Conservation (phyloP, 2,113 vertebrate genomes). For the Silurus glanis region DNA sequence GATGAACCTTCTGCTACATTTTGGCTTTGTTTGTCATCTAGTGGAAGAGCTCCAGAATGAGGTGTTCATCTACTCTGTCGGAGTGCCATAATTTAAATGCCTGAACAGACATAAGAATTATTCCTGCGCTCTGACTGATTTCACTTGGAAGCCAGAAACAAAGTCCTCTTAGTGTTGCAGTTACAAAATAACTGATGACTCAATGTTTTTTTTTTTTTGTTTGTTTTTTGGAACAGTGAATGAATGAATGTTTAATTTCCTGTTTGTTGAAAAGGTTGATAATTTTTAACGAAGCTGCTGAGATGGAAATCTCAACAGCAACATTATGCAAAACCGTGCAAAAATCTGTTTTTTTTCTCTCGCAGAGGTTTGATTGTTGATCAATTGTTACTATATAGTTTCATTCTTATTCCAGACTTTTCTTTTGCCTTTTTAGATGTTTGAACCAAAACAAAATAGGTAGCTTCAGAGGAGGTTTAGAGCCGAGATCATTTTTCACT, state of each 20-base stretch:
- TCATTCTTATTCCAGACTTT: neutral
- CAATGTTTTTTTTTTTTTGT: neutral
- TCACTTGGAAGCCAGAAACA: too few relatives aligned
- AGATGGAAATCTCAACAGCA: slow-evolving; percentile 1
- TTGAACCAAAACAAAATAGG: neutral
- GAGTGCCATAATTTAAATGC: neutral
- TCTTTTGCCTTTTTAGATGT: neutral
- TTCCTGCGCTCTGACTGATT: neutral
- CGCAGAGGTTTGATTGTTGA: neutral
- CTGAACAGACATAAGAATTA: neutral
- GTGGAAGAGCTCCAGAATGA: neutral
- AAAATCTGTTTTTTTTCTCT: neutral
- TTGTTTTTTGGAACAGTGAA: neutral
- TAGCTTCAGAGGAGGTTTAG: neutral
- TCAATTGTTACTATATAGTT: neutral
- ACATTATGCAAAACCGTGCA: neutral
- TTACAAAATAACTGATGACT: neutral
- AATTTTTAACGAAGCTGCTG: neutral
- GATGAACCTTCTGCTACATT: neutral
- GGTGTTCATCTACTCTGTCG: neutral
- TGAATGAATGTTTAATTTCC: too few relatives aligned
- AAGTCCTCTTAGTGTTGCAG: neutral
- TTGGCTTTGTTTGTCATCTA: neutral
- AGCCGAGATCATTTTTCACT: neutral
- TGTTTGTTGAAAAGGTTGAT: neutral